Evolutionary conservation across 2,888 invertebrate species (phyloP), one percentile per base, ranked within the genome.

Genomic region (Octonoba sinensis): DNA sequence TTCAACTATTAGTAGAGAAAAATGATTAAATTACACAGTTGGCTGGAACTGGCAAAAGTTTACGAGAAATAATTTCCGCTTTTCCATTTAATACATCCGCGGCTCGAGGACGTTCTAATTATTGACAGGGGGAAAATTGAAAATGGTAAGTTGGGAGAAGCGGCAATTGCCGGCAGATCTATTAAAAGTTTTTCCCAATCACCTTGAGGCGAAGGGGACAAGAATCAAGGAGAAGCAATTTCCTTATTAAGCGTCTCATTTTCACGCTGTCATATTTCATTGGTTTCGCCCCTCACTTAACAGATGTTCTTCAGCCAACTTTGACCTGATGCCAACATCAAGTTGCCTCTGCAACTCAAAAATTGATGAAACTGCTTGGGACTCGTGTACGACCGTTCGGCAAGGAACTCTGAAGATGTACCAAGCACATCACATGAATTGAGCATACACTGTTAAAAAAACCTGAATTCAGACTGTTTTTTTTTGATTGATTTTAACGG

Each of bases 221-320:
- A 66, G 18, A 57, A 57, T 65, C 47, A 59, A 49, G 56, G 69
- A 69, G 78, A 79, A 81, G 79, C 73, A 81, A 81, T 81, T 81
- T 81, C 72, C 79, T 81, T 81, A 81, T 81, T 81, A 81, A 81
- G 73, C 73, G 73, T 81, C 73, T 81, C 79, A 73, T 81, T 81
- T 81, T 81, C 73, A 81, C 79, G 73, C 73, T 81, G 79, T 81
- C 79, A 81, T 73, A 81, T 73, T 74, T 81, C 73, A 81, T 81
- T 73, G 79, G 79, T 22, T 62, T 62, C 24, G 62, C 62, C 51
- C 71, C 67, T 47, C 67, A 73, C 56, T 73, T 69, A 81, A 81
- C 79, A 81, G 79, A 81, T 81, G 79, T 81, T 81, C 73, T 59
- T 15, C 24, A 49, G 27, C 59, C 67, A 73, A 69, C 73, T 72